Conservation (phyloP, 2,113 vertebrate species). For the Myocastor coypus region DNA sequence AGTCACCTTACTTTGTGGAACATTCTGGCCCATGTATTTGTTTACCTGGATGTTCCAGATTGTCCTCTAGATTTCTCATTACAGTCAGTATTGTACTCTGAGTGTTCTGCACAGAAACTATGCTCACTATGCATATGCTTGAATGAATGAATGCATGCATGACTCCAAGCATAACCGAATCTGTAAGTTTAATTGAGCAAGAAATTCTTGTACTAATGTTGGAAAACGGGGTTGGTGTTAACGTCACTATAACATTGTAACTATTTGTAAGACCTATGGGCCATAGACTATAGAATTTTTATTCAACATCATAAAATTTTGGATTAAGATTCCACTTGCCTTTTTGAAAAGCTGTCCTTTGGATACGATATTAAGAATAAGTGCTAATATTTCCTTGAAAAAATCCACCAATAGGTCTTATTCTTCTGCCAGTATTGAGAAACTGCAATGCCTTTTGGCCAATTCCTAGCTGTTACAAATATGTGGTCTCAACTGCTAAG, state of each 20-base stretch:
- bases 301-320: constrained; percentile 47
- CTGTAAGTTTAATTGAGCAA: constrained; percentile 17
- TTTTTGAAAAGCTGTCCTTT: constrained; percentile 51
- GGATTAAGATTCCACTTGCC: constrained; percentile 5
- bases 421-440: background rate
- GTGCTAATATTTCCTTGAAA: background rate
- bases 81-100: background rate
- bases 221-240: background rate
- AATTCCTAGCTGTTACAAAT: constrained; percentile 16
- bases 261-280: constrained; percentile 15
- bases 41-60: background rate
- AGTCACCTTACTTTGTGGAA: background rate
- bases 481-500: background rate
- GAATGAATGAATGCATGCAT: constrained; percentile 17
- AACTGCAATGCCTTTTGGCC: constrained; percentile 42
- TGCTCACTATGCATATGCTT: background rate
- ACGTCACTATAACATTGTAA: background rate
- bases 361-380: constrained; percentile 24
- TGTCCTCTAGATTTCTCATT: background rate
- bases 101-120: constrained; percentile 1
- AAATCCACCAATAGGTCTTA: background rate
- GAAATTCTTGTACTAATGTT: background rate
- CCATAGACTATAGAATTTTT: background rate
- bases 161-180: background rate
- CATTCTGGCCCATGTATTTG: background rate